phyloP scores from a whole-genome alignment of 2,797 vertebrate species.

The Sebastes cheni region DNA sequence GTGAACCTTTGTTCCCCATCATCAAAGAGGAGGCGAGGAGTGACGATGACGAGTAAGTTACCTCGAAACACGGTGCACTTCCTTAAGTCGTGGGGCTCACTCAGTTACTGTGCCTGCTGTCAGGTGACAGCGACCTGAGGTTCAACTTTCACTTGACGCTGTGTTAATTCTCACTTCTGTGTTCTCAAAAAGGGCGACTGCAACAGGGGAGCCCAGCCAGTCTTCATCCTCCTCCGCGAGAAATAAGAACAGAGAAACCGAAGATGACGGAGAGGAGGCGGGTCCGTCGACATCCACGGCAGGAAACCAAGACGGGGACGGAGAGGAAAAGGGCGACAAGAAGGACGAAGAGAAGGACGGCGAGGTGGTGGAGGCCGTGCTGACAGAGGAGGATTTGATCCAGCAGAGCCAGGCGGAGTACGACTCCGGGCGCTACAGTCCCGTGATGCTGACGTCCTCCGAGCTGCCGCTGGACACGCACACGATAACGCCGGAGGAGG shows the following conservation, averaged over 20 bases:
- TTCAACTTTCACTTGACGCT: not conserved
- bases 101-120: not conserved
- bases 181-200: not conserved
- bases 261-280: conserved; percentile 17
- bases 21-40: conserved; percentile 86
- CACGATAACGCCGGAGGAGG: conserved; percentile 89
- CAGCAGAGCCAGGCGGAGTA: conserved; percentile 98
- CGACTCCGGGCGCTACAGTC: conserved; percentile 93
- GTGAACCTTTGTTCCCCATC: conserved; percentile 94
- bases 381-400: conserved; percentile 97
- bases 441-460: conserved; percentile 84
- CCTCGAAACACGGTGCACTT: not conserved
- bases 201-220: conserved; percentile 20
- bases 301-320: conserved; percentile 39
- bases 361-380: conserved; percentile 88
- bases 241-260: not conserved
- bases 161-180: not conserved
- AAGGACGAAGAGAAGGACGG: conserved; percentile 66
- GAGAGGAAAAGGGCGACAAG: conserved; percentile 48
- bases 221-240: conserved; percentile 48
- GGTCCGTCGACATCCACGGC: conserved; percentile 58
- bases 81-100: not conserved
- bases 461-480: conserved; percentile 94
- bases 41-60: conserved; percentile 79
- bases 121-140: not conserved